Conservation (phyloP, 2,888 invertebrate genomes). For the Ectobius pallidus region DNA sequence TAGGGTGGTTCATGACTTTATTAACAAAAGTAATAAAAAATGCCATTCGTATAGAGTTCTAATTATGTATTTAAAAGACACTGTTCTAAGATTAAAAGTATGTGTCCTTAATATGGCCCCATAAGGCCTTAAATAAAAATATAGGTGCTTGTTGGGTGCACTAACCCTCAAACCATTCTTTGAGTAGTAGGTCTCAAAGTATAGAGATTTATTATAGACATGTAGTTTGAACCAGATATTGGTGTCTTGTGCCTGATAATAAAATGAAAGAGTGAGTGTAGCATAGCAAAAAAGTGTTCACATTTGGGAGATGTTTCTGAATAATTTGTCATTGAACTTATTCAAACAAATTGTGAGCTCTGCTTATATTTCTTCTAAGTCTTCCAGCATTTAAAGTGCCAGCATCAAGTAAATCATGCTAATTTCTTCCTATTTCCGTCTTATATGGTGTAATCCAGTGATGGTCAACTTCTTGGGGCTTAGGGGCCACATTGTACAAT, state of each 20-base stretch:
- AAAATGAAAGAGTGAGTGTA: background rate
- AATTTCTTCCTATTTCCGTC: no score
- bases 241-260: constrained; percentile 28
- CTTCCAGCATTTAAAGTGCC: no score
- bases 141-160: constrained; percentile 24
- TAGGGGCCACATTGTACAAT: no score
- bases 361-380: no score
- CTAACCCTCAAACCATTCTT: background rate
- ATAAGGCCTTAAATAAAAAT: constrained; percentile 5
- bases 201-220: constrained; percentile 5
- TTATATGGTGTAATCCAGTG: no score
- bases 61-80: background rate
- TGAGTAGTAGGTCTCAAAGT: background rate
- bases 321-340: no score
- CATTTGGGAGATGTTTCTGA: background rate
- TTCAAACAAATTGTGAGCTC: no score
- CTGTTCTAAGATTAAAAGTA: background rate
- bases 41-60: background rate
- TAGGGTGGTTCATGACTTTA: no score
- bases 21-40: no score
- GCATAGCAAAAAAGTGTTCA: background rate
- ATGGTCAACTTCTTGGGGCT: no score
- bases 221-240: background rate
- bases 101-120: constrained; percentile 23
- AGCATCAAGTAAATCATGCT: no score